A percentile compares a stretch with the other conserved stretches of the same genome.
phyloP scores from a whole-genome alignment of 2,797 vertebrate genomes.

The Cygnus olor region DNA sequence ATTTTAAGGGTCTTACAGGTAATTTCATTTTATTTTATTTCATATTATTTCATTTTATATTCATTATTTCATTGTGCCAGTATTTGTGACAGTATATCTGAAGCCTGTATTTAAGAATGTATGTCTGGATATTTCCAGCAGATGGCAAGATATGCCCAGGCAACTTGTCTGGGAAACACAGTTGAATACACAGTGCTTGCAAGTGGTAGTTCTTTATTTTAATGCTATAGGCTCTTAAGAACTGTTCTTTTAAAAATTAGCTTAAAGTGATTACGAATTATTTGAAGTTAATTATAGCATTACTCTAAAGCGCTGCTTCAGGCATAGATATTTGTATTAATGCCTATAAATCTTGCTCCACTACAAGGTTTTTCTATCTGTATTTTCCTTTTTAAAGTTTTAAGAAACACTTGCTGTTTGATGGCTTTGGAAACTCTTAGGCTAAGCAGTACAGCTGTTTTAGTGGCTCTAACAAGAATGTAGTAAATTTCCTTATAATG shows the following conservation, averaged over 20 bases:
- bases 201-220: background rate
- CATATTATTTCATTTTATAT: background rate
- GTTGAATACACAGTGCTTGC: accelerated
- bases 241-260: background rate
- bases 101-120: background rate
- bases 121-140: constrained; percentile 43
- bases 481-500: background rate
- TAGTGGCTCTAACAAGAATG: background rate
- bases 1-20: background rate
- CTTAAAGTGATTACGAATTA: background rate
- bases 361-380: background rate
- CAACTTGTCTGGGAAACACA: background rate
- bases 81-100: background rate
- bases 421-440: background rate
- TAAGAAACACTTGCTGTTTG: background rate
- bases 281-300: background rate
- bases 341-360: background rate
- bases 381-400: background rate
- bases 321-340: background rate
- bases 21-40: background rate
- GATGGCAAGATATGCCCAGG: constrained; percentile 61
- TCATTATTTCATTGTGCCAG: accelerated
- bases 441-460: background rate
- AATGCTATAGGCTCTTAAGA: background rate
- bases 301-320: background rate